Base-by-base conservation (phyloP, 2,113 vertebrate genomes). In the Alligator mississippiensis region DNA sequence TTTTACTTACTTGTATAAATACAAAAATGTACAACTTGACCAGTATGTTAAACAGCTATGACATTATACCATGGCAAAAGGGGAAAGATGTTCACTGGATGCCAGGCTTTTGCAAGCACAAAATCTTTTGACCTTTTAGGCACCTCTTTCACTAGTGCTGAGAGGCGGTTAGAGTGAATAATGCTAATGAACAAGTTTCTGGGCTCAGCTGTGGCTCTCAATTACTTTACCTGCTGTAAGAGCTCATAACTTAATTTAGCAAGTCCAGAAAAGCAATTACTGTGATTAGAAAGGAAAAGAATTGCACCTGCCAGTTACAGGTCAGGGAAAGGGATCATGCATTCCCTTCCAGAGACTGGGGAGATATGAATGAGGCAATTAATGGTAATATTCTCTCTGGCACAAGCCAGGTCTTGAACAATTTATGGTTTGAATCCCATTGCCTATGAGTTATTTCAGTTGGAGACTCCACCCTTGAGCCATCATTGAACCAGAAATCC, bases 1-100 rank as follows among this genome's bases (percentile, higher is more conserved):
- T 85, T 87, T 91, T 93, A 13, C 77, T 82, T 66, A 83, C 22
- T 94, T 92, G 64, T 60, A 19, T 81, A 89, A 93, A 93, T 60
- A 79, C 38, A 18, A 86, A 79, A 87, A 78, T 11, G 57, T 85
- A 83, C 17, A 86, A 28, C 24, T 47, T 80, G 61, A 75, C 47
- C n/a, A 89, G 55, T 70, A 89, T 27, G 87, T 82, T 81, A 88
- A 89, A 70, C 17, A 79, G 55, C 24, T 90, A 84, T 61, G 34
- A 24, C 62, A 59, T 13, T 24, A 59, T 82, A 59, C 66, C 34
- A 24, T 21, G 27, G n/a, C 60, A 34, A 61, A 78, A 84, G 8
- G 55, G n/a, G 3, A 90, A 60, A 82, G 64, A 80, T 62, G 27
- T 92, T 62, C 14, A 70, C 27, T 18, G 2, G 1, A 16, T 66